Evolutionary conservation across 2,888 invertebrate genomes (phyloP).

Genomic region (Ectemnius lituratus): DNA sequence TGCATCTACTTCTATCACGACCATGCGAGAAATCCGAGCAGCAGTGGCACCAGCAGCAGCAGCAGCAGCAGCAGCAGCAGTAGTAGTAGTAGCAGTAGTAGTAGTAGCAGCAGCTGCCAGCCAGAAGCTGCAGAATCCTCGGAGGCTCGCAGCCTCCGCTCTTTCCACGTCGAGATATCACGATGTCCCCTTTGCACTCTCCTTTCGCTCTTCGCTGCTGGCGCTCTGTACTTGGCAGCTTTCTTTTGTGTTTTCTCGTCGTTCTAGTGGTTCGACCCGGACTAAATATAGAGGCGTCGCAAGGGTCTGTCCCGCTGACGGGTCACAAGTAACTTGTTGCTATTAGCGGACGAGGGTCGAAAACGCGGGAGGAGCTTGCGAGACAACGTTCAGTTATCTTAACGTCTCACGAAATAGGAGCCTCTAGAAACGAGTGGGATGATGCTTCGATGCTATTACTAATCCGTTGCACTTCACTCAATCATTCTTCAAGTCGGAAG

Average conservation of each 20-base stretch:
- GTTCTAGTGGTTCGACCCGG: conserved; percentile 61
- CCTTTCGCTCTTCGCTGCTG: conserved; percentile 32
- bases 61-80: conserved; percentile 56
- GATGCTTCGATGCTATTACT: no score
- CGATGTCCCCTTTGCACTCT: conserved; percentile 47
- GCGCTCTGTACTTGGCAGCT: conserved; percentile 32
- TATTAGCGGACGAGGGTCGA: conserved; percentile 64
- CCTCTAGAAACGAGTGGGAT: not conserved
- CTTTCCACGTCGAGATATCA: conserved; percentile 44
- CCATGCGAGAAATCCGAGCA: conserved; percentile 30
- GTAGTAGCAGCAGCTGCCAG: conserved; percentile 50
- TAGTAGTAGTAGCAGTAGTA: conserved; percentile 55
- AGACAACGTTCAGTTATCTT: conserved; percentile 50
- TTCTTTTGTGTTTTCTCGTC: conserved; percentile 63
- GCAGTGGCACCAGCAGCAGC: conserved; percentile 35
- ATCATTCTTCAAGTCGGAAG: conserved; percentile 19
- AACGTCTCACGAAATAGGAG: conserved; percentile 34
- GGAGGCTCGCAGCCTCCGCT: conserved; percentile 6
- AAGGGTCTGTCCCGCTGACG: conserved; percentile 62
- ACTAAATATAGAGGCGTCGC: conserved; percentile 64
- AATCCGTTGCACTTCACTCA: conserved; percentile 4
- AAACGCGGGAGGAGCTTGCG: conserved; percentile 49
- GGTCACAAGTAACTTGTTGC: conserved; percentile 71
- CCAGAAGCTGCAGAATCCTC: conserved; percentile 35
- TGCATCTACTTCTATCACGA: conserved; percentile 6